Evolutionary conservation across 2,113 vertebrate genomes (phyloP).

Genomic region (Procavia capensis): DNA sequence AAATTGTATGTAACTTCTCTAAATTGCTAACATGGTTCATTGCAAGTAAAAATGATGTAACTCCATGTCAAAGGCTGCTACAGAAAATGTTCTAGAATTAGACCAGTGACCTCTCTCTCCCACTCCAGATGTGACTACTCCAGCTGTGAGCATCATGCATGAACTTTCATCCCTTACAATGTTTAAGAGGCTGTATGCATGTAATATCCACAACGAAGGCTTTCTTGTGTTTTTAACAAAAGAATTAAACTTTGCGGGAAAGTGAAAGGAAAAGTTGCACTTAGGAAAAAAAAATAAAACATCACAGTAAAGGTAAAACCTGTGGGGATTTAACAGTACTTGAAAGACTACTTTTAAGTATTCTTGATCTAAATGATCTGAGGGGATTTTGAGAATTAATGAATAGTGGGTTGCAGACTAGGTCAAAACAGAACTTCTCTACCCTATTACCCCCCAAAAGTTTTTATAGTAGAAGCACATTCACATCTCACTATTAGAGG

Average conservation of each 20-base stretch:
- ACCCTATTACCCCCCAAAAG: slow-evolving; percentile 62
- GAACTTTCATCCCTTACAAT: slow-evolving; percentile 68
- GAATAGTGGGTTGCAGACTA: slow-evolving; percentile 73
- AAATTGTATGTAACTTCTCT: slow-evolving; percentile 53
- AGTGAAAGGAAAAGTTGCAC: slow-evolving; percentile 68
- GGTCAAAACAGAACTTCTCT: slow-evolving; percentile 57
- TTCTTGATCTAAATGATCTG: slow-evolving; percentile 78
- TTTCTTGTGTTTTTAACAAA: slow-evolving; percentile 78
- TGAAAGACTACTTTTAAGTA: slow-evolving; percentile 81
- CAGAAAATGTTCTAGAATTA: slow-evolving; percentile 59
- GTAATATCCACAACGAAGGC: slow-evolving; percentile 31
- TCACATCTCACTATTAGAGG: slow-evolving; percentile 50
- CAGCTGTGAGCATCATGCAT: slow-evolving; percentile 39
- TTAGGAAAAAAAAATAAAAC: slow-evolving; percentile 81
- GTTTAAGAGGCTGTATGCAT: slow-evolving; percentile 46
- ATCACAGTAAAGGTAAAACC: slow-evolving; percentile 77
- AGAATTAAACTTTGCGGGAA: slow-evolving; percentile 73
- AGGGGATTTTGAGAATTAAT: slow-evolving; percentile 78
- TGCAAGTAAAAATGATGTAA: slow-evolving; percentile 66
- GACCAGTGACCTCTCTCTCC: slow-evolving; percentile 44
- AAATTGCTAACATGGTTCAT: slow-evolving; percentile 57
- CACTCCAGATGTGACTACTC: not conserved
- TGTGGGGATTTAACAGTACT: slow-evolving; percentile 74
- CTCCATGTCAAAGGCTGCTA: slow-evolving; percentile 37
- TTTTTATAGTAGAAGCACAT: slow-evolving; percentile 54